Evolutionary conservation across 2,888 invertebrate species (phyloP), one percentile per base, ranked within the genome.

Genomic region (Diarsia mendica): DNA sequence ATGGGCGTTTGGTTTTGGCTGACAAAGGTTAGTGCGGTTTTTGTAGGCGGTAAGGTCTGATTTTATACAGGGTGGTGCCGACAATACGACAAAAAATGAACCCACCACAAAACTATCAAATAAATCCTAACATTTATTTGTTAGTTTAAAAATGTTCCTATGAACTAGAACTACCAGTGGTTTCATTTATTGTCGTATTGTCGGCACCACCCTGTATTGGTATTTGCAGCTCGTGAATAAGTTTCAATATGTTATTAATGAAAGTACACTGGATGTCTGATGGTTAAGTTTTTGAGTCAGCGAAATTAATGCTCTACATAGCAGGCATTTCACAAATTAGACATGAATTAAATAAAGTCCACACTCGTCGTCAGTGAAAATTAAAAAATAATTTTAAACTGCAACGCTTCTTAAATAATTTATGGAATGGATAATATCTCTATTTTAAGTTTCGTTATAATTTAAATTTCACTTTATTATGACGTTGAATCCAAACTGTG

Each of bases 381-480:
- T 48, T 18, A 67, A 49, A 49, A 39, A 46, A 23, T 23, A 15
- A 64, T 61, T 67, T 75, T 55, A 18, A 58, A 67, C 20, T 53
- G 23, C 28, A 9, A 20, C 28, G n/a, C 20, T 53, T 51, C n/a
- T 28, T 28, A 28, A 58, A 23, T 23, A 13, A 55, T 23, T 55
- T 55, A 39, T 13, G 13, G 13, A 55, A 55, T 28, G 28, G 15
- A 58, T 58, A 33, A 28, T 58, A 6, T 39, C 6, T 39, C 5
- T 44, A 55, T 44, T 2, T 53, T 51, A 2, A 8, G 28, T 53
- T 72, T 67, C 51, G 33, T n/a, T 55, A 18, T 73, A 55, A 73
- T 79, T 60, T 55, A 72, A 75, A 8, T 67, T 55, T n/a, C 8
- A 65, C 75, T 69, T 82, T 66, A 46, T 53, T 72, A 53, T 65